Conservation (phyloP, 1,140 invertebrate species). For the Drosophila littoralis region DNA sequence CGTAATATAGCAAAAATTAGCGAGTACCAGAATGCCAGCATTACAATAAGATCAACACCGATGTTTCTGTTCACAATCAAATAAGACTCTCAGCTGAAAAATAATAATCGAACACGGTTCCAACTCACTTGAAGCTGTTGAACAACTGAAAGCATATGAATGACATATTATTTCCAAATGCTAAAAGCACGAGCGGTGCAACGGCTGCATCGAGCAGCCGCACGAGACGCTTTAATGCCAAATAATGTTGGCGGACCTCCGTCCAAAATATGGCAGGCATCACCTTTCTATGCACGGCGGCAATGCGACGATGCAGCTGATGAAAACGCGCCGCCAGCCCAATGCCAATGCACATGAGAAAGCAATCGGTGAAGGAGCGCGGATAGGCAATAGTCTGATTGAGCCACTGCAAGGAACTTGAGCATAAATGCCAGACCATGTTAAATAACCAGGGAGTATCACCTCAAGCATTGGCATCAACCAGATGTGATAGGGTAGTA, state of each 20-base stretch:
- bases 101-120: neutral
- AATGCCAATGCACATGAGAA: slow-evolving; percentile 87
- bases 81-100: neutral
- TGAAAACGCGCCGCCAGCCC: slow-evolving; percentile 86
- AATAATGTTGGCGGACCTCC: slow-evolving; percentile 85
- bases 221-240: slow-evolving; percentile 89
- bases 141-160: slow-evolving; percentile 83
- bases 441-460: neutral
- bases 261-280: slow-evolving; percentile 87
- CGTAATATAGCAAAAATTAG: slow-evolving; percentile 87
- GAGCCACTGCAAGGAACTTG: slow-evolving; percentile 53
- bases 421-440: no score
- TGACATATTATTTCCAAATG: slow-evolving; percentile 79
- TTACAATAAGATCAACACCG: slow-evolving; percentile 70
- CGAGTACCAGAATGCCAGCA: slow-evolving; percentile 87
- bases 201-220: slow-evolving; percentile 86
- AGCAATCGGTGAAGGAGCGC: slow-evolving; percentile 86
- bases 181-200: slow-evolving; percentile 64
- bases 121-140: slow-evolving; percentile 74
- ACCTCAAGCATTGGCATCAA: slow-evolving; percentile 68
- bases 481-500: slow-evolving; percentile 68
- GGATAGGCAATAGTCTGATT: slow-evolving; percentile 80
- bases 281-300: slow-evolving; percentile 85
- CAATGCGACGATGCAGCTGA: slow-evolving; percentile 85
- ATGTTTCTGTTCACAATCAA: slow-evolving; percentile 61